Base-by-base conservation (phyloP, 2,113 vertebrate genomes). In the Archilochus colubris region DNA sequence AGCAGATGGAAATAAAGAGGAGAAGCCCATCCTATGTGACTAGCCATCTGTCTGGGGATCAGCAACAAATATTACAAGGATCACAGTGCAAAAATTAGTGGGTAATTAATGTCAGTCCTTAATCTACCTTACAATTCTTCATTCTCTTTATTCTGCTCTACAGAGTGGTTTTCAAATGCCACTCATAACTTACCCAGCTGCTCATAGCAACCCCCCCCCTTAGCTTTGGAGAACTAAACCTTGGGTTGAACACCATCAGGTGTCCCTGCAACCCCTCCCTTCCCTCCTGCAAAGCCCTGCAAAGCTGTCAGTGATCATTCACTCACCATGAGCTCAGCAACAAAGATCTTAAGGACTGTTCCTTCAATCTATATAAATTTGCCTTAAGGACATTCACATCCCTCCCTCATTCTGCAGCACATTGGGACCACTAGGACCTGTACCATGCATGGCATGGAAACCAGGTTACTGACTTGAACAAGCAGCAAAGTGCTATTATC, bases 1-100 rank as follows among this genome's bases (percentile, higher is more conserved):
- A 96, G 94, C 95, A 96, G 95, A 95, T 97, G 89, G 95, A 97
- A 96, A 96, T 95, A 82, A 68, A 95, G 89, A 92, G 73, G 92
- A 96, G 94, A 94, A 95, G 87, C 87, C 89, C 12, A 0, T 89
- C 82, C 93, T 91, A 3, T 92, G 91, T 80, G 94, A 94, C 93
- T 94, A 85, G 95, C 96, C 95, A 97, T 95, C 95, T 97, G 96
- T 94, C 91, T 95, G 72, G 82, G 82, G 89, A 96, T 79, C 94
- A 95, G 84, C 89, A 94, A 92, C 75, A 93, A 91, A 84, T 91
- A 69, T 72, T 89, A 88, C 88, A 68, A 33, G 82, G 88, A 95
- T 88, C 93, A 75, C 77, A 91, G 82, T 57, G 88, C 86, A 82
- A 95, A 86, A 93, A 95, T 93, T 91, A 95, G 82, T 75, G 44